Percentiles rank a stretch among this genome's conserved stretches.
Evolutionary conservation across 2,797 vertebrate genomes (phyloP).

Genomic region (Melanotaenia parkinsoni): DNA sequence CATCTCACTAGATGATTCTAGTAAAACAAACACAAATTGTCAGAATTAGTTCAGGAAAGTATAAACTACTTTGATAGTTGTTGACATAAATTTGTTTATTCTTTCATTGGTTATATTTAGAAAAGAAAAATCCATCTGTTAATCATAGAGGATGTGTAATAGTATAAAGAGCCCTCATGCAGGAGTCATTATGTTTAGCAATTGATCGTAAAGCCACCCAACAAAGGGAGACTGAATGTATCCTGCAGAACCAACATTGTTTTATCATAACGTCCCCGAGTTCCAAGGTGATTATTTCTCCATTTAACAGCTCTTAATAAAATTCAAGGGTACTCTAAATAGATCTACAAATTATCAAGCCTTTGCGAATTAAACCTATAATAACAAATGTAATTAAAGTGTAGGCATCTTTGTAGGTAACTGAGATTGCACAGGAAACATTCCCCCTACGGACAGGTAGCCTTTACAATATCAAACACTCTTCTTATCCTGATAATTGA

Average conservation of each 20-base stretch:
- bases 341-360: neutral
- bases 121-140: neutral
- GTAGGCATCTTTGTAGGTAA: too few relatives aligned
- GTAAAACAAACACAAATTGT: too few relatives aligned
- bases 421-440: too few relatives aligned
- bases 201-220: slow-evolving; percentile 21
- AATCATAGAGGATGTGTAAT: slow-evolving; percentile 16
- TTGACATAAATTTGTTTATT: neutral
- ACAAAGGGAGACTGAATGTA: neutral
- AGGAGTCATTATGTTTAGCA: slow-evolving; percentile 28
- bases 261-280: slow-evolving; percentile 12
- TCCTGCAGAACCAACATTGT: slow-evolving; percentile 28
- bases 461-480: neutral
- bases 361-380: slow-evolving; percentile 18
- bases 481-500: neutral
- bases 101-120: neutral
- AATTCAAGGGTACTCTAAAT: slow-evolving; percentile 3
- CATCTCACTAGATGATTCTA: too few relatives aligned
- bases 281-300: slow-evolving; percentile 6
- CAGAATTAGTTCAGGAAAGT: neutral
- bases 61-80: neutral
- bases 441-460: too few relatives aligned
- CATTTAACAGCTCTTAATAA: slow-evolving; percentile 13
- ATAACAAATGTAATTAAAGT: neutral
- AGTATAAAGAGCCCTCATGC: slow-evolving; percentile 11